phyloP scores from a whole-genome alignment of 1,140 invertebrate genomes.

The Asbolus verrucosus region DNA sequence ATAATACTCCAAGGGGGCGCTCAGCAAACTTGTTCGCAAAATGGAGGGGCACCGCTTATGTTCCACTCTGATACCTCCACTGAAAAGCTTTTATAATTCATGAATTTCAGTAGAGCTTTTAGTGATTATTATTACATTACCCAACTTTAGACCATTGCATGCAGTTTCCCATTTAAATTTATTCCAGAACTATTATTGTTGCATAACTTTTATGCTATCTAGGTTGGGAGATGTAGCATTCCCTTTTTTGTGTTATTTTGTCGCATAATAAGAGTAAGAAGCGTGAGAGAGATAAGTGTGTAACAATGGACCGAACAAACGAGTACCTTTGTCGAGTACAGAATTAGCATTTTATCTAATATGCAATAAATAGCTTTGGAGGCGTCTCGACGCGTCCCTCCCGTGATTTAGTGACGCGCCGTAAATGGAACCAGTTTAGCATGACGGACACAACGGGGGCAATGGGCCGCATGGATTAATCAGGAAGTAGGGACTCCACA shows the following conservation, averaged over 20 bases:
- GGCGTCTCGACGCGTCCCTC: constrained; percentile 40
- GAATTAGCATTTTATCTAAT: constrained; percentile 59
- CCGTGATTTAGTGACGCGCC: constrained; percentile 40
- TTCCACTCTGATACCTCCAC: constrained; percentile 47
- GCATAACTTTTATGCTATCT: constrained; percentile 23
- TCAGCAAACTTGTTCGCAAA: constrained; percentile 33
- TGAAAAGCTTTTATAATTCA: constrained; percentile 46
- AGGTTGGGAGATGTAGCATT: too few species aligned
- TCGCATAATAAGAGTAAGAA: constrained; percentile 23
- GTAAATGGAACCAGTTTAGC: constrained; percentile 57
- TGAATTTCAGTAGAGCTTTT: constrained; percentile 22
- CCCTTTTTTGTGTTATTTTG: constrained; percentile 3
- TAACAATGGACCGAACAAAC: constrained; percentile 46
- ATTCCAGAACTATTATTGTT: constrained; percentile 26
- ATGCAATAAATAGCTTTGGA: constrained; percentile 53
- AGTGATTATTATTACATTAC: constrained; percentile 35
- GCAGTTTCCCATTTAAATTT: constrained; percentile 25
- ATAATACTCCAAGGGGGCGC: constrained; percentile 42
- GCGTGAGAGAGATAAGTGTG: constrained; percentile 32
- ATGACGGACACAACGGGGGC: constrained; percentile 62
- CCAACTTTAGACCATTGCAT: constrained; percentile 34
- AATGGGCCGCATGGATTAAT: constrained; percentile 67
- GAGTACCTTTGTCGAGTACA: constrained; percentile 46
- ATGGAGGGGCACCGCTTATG: constrained; percentile 46
- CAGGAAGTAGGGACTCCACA: constrained; percentile 41